A percentile compares a stretch with the other conserved stretches of the same genome.
Evolutionary conservation across 2,113 vertebrate genomes (phyloP).

Genomic region (Thermophis baileyi): DNA sequence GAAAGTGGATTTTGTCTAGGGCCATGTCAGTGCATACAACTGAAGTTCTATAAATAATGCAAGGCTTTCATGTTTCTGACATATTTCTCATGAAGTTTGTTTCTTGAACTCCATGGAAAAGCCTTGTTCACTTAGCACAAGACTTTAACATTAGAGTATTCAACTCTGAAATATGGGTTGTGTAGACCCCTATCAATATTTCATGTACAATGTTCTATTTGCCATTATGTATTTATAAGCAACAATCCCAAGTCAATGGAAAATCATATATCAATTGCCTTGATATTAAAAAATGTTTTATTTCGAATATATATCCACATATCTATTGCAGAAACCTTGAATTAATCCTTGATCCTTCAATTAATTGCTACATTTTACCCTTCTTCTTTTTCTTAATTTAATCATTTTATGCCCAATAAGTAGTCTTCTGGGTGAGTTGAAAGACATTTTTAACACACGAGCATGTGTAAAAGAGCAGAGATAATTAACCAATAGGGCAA

Average conservation of each 20-base stretch:
- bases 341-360: not conserved
- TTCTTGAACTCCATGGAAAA: not conserved
- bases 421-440: not conserved
- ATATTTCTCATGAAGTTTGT: not conserved
- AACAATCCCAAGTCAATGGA: conserved; percentile 34
- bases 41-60: not conserved
- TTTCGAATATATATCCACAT: not conserved
- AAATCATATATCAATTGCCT: conserved; percentile 46
- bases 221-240: conserved; percentile 68
- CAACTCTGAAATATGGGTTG: conserved; percentile 50
- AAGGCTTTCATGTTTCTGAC: not conserved
- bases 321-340: not conserved
- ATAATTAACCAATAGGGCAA: not conserved
- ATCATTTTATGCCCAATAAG: not conserved
- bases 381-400: not conserved
- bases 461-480: not conserved
- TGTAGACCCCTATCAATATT: conserved; percentile 50
- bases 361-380: not conserved
- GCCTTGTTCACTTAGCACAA: not conserved
- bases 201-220: conserved; percentile 50
- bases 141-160: conserved; percentile 31
- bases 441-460: not conserved
- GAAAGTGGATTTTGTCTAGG: not conserved
- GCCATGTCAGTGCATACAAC: not conserved
- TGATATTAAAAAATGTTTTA: conserved; percentile 7